These are phyloP conservation scores for Tragelaphus imberbis DNA, from an alignment of 2,113 vertebrate genomes.

Conservation along the genomic window DNA sequence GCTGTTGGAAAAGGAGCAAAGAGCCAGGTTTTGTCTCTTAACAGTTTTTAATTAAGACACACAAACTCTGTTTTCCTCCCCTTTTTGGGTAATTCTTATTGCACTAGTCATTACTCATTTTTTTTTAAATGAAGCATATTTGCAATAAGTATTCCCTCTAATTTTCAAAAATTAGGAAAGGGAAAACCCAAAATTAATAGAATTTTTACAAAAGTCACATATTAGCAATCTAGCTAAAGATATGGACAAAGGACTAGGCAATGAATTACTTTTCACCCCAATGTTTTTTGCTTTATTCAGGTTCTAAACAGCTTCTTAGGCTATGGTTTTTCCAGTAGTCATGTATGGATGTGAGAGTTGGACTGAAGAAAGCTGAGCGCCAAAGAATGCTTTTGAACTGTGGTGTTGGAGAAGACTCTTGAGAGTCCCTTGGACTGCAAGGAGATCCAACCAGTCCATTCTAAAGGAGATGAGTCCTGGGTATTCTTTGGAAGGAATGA, in stretches of 20 bases:
- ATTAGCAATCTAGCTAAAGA: neutral
- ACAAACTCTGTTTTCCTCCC: neutral
- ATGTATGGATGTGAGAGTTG: no score
- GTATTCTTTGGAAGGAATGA: no score
- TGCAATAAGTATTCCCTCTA: neutral
- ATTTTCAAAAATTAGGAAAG: neutral
- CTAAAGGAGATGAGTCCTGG: no score
- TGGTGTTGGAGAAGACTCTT: no score
- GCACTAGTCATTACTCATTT: neutral
- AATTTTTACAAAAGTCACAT: neutral
- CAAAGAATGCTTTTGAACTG: no score
- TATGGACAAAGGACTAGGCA: neutral
- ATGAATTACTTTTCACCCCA: neutral
- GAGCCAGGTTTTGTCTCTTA: neutral
- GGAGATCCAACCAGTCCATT: no score
- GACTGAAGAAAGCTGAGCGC: no score
- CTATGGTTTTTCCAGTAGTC: no score
- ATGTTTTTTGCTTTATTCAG: neutral
- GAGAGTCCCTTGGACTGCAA: no score
- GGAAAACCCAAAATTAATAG: neutral
- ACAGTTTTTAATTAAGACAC: neutral
- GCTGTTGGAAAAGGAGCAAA: neutral
- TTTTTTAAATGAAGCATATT: neutral
- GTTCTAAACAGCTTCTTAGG: neutral
- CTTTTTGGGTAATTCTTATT: neutral